These are phyloP conservation scores for Umimayanthus kanabou DNA, from an alignment of 92 coral and sea anemone genomes.

Conservation along the genomic window DNA sequence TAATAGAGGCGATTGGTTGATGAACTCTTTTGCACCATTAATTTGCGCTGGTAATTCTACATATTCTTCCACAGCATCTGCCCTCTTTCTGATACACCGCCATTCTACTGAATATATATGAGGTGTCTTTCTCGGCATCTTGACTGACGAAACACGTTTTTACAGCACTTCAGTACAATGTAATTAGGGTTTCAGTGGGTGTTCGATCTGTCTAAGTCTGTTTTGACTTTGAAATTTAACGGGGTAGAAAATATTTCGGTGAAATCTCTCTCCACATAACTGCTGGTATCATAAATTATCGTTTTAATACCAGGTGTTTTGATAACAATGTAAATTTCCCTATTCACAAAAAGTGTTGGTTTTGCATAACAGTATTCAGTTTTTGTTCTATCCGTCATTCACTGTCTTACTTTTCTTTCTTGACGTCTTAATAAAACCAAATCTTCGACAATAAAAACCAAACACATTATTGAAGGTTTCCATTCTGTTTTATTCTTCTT, in stretches of 20 bases:
- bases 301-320: slow-evolving; percentile 37
- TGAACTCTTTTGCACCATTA: slow-evolving; percentile 9
- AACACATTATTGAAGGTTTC: slow-evolving; percentile 35
- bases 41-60: neutral
- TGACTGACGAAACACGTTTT: neutral
- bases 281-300: slow-evolving; percentile 13
- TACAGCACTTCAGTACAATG: neutral
- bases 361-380: slow-evolving; percentile 31
- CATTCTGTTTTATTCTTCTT: slow-evolving; percentile 23
- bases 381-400: slow-evolving; percentile 30
- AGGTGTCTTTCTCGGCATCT: too few relatives aligned
- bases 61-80: neutral
- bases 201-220: neutral
- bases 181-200: neutral
- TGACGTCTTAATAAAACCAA: slow-evolving; percentile 33
- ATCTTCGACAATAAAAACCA: slow-evolving; percentile 21
- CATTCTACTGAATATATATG: neutral
- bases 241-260: neutral
- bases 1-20: neutral
- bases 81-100: neutral
- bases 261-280: neutral
- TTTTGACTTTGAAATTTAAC: neutral
- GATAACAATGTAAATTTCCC: slow-evolving; percentile 31
- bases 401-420: slow-evolving; percentile 13
- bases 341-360: slow-evolving; percentile 39